A percentile compares a stretch with the other conserved stretches of the same genome.
Evolutionary conservation across 2,797 vertebrate genomes (phyloP).

Genomic region (Melanotaenia parkinsoni): DNA sequence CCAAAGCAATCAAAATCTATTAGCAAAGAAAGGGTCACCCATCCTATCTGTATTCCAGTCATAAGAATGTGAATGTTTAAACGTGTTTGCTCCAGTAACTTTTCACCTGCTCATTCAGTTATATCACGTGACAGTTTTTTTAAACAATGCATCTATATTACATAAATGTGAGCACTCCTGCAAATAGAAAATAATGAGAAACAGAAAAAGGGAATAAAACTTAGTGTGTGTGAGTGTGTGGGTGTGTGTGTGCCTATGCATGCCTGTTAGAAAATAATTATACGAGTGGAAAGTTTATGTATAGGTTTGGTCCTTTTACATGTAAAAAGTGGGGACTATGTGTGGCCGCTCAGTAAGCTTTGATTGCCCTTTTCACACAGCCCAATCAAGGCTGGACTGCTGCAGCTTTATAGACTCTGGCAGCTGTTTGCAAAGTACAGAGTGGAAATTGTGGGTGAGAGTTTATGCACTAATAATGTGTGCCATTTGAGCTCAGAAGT

Average conservation of each 20-base stretch:
- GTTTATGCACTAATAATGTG: neutral
- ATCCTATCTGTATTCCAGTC: conserved; percentile 56
- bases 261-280: neutral
- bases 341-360: neutral
- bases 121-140: neutral
- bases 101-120: conserved; percentile 29
- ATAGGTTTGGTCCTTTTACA: neutral
- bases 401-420: neutral
- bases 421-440: neutral
- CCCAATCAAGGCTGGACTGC: neutral
- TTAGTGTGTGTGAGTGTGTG: neutral
- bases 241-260: too few species aligned
- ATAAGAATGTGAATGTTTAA: conserved; percentile 13
- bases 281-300: neutral
- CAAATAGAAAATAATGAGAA: neutral
- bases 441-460: neutral
- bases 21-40: conserved; percentile 55
- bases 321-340: too few species aligned
- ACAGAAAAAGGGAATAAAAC: neutral
- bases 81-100: conserved; percentile 23
- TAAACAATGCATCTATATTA: neutral
- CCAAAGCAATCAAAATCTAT: conserved; percentile 69
- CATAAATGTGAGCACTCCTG: neutral
- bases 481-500: neutral
- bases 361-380: too few species aligned